Evolutionary conservation across 2,888 invertebrate species (phyloP).

Genomic region (Boloria euphrosyne): DNA sequence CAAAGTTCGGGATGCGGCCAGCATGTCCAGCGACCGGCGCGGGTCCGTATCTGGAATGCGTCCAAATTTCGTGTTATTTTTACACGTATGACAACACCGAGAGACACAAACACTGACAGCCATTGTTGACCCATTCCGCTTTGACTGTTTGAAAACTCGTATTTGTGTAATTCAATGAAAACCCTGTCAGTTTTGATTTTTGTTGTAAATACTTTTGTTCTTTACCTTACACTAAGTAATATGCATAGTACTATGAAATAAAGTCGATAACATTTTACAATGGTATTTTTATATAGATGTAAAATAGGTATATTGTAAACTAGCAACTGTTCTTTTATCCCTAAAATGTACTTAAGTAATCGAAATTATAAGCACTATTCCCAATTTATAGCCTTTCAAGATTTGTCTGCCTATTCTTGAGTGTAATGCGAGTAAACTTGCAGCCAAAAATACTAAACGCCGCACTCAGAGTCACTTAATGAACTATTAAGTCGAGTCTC

Average conservation of each 20-base stretch:
- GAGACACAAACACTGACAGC: constrained; percentile 43
- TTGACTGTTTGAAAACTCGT: constrained; percentile 34
- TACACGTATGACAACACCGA: constrained; percentile 54
- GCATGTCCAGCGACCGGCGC: constrained; percentile 66
- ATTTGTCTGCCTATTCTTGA: no score
- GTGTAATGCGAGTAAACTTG: no score
- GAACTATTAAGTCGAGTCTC: no score
- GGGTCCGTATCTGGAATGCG: constrained; percentile 71
- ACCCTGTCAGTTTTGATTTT: constrained; percentile 12
- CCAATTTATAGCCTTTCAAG: no score
- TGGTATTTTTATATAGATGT: neutral
- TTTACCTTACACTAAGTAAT: neutral
- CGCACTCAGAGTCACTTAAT: no score
- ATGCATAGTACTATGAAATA: neutral
- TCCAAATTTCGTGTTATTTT: constrained; percentile 75
- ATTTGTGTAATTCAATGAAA: constrained; percentile 22
- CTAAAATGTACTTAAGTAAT: no score
- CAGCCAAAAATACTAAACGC: no score
- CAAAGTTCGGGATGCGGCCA: constrained; percentile 77
- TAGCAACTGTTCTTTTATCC: no score
- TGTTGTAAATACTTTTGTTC: constrained; percentile 7
- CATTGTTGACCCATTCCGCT: constrained; percentile 61
- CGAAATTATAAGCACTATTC: no score
- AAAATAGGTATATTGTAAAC: no score
- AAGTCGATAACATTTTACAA: neutral